Evolutionary conservation across 2,797 vertebrate species (phyloP).

Genomic region (Sparus aurata): DNA sequence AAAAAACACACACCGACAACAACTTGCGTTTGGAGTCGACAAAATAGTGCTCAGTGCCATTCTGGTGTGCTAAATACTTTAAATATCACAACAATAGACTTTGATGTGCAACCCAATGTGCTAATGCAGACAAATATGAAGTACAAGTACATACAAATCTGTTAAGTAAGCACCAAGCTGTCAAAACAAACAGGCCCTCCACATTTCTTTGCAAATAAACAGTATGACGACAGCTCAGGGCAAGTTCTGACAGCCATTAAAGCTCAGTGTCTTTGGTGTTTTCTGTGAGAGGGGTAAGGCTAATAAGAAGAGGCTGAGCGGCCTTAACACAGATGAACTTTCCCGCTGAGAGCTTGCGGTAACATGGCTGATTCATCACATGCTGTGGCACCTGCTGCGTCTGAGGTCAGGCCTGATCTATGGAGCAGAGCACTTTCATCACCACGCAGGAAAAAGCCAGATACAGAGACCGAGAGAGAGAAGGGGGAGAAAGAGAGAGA

Average conservation of each 20-base stretch:
- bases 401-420: slow-evolving; percentile 51
- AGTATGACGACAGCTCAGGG: slow-evolving; percentile 6
- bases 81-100: slow-evolving; percentile 21
- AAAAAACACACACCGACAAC: neutral
- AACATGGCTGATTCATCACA: slow-evolving; percentile 62
- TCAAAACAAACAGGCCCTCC: slow-evolving; percentile 32
- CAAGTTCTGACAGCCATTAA: slow-evolving; percentile 29
- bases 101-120: slow-evolving; percentile 34
- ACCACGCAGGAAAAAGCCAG: neutral
- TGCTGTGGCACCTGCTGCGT: slow-evolving; percentile 54
- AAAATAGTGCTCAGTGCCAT: neutral
- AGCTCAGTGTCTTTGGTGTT: slow-evolving; percentile 12
- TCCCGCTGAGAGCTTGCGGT: slow-evolving; percentile 44
- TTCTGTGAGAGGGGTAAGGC: slow-evolving; percentile 2
- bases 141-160: slow-evolving; percentile 27
- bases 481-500: neutral
- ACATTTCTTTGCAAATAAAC: slow-evolving; percentile 10
- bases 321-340: slow-evolving; percentile 63
- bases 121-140: slow-evolving; percentile 22
- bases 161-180: slow-evolving; percentile 3
- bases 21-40: slow-evolving; percentile 29
- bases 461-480: neutral
- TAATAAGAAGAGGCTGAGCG: slow-evolving; percentile 50
- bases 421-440: slow-evolving; percentile 55
- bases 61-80: slow-evolving; percentile 4